A percentile compares a stretch with the other conserved stretches of the same genome.
These are phyloP conservation scores for Drosophila fungiperda DNA, from an alignment of 2,888 invertebrate species.

Conservation along the genomic window DNA sequence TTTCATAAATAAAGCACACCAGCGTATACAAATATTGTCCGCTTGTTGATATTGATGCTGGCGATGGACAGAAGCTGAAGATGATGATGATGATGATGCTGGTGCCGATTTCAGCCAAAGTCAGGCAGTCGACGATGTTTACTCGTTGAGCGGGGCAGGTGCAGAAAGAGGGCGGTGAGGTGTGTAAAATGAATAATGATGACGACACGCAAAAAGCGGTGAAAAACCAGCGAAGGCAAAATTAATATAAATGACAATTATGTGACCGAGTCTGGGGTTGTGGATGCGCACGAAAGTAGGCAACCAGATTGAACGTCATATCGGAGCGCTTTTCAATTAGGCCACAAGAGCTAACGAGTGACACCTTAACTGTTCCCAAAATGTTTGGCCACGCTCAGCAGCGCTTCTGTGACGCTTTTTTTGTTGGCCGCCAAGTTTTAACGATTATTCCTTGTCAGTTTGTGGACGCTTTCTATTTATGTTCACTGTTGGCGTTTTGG, in stretches of 20 bases:
- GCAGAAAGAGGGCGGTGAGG: not conserved
- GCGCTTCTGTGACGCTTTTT: not conserved
- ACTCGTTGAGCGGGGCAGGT: constrained; percentile 12
- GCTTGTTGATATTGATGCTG: constrained; percentile 72
- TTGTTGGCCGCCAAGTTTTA: constrained; percentile 43
- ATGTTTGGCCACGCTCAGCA: constrained; percentile 22
- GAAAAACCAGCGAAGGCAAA: constrained; percentile 59
- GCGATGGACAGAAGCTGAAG: constrained; percentile 10
- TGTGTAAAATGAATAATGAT: constrained; percentile 71
- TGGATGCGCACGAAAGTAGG: constrained; percentile 41
- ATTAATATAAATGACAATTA: constrained; percentile 82
- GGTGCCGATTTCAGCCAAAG: constrained; percentile 46
- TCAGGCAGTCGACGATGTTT: constrained; percentile 38
- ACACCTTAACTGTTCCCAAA: constrained; percentile 65
- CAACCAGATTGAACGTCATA: constrained; percentile 36
- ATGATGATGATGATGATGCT: constrained; percentile 19
- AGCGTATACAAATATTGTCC: constrained; percentile 70
- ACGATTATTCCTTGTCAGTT: constrained; percentile 69
- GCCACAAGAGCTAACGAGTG: constrained; percentile 67
- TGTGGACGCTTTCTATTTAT: constrained; percentile 56
- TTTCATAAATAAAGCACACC: constrained; percentile 76
- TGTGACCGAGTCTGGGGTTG: constrained; percentile 20
- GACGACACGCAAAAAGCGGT: constrained; percentile 67
- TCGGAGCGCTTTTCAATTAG: constrained; percentile 56
- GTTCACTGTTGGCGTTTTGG: constrained; percentile 58